These are phyloP conservation scores for Pentamera pediparva DNA, from an alignment of 53 echinoderm and acorn worm genomes.

Conservation along the genomic window DNA sequence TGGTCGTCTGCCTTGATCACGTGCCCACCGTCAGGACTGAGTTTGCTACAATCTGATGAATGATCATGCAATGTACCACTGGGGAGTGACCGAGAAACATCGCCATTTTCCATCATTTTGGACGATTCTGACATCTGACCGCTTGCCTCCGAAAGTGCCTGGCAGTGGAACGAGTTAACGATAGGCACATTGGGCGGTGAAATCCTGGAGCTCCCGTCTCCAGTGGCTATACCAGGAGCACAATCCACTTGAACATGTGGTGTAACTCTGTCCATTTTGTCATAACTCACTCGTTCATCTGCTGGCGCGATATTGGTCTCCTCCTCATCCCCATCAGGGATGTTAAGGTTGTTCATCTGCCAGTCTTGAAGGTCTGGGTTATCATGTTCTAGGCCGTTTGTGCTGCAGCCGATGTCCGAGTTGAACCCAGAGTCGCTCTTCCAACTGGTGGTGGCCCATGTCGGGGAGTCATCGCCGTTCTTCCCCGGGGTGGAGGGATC, in stretches of 20 bases:
- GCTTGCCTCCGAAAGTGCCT: neutral
- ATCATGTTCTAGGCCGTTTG: constrained; percentile 14
- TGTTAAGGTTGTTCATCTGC: neutral
- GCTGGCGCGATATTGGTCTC: no score
- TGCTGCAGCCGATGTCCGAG: constrained; percentile 29
- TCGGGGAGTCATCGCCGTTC: constrained; percentile 11
- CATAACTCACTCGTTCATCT: no score
- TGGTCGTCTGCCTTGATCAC: neutral
- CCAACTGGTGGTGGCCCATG: constrained; percentile 62
- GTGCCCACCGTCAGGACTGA: no score
- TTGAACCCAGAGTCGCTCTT: constrained; percentile 65
- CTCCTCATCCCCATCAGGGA: no score
- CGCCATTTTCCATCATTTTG: neutral
- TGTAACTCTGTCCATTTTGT: no score
- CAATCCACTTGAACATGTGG: neutral
- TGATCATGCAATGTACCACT: no score
- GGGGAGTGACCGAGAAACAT: no score
- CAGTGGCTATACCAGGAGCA: neutral
- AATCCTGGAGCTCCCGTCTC: neutral
- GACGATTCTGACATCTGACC: neutral
- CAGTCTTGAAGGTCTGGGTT: constrained; percentile 5
- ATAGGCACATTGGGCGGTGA: neutral
- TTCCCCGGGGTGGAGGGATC: neutral
- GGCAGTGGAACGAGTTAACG: neutral
- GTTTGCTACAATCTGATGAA: no score